Evolutionary conservation across 2,113 vertebrate genomes (phyloP), one percentile per base, ranked within the genome.

Genomic region (Irena cyanogastra): DNA sequence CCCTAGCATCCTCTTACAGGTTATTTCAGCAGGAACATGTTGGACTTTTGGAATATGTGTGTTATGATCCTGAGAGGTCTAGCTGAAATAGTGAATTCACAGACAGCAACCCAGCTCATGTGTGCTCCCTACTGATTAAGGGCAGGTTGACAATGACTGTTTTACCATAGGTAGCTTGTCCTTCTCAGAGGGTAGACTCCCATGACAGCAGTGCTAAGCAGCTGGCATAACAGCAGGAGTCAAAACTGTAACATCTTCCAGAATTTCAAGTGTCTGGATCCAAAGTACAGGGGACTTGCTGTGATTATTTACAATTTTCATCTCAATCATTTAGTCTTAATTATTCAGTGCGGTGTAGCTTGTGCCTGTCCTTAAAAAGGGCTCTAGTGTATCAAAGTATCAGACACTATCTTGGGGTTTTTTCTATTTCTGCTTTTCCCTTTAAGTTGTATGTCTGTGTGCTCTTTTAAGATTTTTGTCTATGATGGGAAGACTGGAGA

Each of bases 401-500:
- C 19, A 52, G 47, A 39, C 8, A 24, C 7, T 66, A 1, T 24
- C 24, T 93, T 49, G 16, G 21, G 2, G 1, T 10, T 59, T 50
- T 35, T 63, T 11, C 6, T 50, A 1, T 56, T 66, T 26, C 21
- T 44, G 15, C 45, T 65, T 83, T 75, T 81, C 7, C 11, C 15
- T 75, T 63, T 28, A 88, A 86, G 7, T 84, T 83, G 3, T 19
- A 17, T 72, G 66, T 16, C 49, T 8, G 16, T 85, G 72, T 93
- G 50, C 14, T 97, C 49, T 94, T 87, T 92, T 59, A 93, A 98
- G 99, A 99, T 99, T 42, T 97, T 98, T 83, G 49, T 99, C 91
- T 99, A 98, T 39, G 98, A 99, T 66, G 99, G 99, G 44, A 98
- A 98, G 91, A 98, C 97, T 2, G 99, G 99, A 59, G 98, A 99